A percentile compares a stretch with the other conserved stretches of the same genome.
Conservation (phyloP, 1,140 invertebrate species). For the Caenorhabditis elegans region DNA sequence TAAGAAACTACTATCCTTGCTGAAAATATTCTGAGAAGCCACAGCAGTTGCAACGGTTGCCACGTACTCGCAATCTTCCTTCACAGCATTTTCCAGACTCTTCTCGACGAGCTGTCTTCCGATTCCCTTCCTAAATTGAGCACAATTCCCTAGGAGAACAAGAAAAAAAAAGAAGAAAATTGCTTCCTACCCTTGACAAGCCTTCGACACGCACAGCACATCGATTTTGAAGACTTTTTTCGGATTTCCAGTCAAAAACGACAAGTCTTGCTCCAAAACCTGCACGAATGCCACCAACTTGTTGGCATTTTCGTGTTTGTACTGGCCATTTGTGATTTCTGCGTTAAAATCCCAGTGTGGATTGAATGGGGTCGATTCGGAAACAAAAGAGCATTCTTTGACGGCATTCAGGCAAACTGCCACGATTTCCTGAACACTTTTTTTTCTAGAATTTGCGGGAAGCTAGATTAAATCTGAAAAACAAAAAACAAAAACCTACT, state of each 20-base stretch:
- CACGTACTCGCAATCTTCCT: neutral
- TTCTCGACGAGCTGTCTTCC: conserved; percentile 3
- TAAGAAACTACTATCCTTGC: neutral
- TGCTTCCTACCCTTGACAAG: conserved; percentile 25
- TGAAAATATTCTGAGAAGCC: neutral
- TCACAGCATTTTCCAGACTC: neutral
- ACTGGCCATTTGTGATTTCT: conserved; percentile 11
- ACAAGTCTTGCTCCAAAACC: conserved; percentile 20
- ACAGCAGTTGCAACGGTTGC: conserved; percentile 7
- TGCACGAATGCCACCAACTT: conserved; percentile 3
- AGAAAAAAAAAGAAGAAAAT: conserved; percentile 6
- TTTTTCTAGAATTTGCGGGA: no score
- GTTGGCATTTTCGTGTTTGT: conserved; percentile 5
- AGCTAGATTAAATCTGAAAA: neutral
- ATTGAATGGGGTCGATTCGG: neutral
- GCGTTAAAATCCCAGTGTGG: conserved; percentile 14
- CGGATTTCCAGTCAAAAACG: neutral
- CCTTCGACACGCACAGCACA: conserved; percentile 26
- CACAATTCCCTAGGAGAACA: no score
- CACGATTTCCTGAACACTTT: neutral
- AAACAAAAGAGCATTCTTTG: neutral
- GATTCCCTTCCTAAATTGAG: conserved; percentile 34
- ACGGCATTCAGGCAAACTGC: conserved; percentile 27
- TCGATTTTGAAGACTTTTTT: conserved; percentile 34
- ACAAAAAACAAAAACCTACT: neutral